These are phyloP conservation scores for Plectropomus leopardus DNA, from an alignment of 2,113 vertebrate species.

Conservation along the genomic window DNA sequence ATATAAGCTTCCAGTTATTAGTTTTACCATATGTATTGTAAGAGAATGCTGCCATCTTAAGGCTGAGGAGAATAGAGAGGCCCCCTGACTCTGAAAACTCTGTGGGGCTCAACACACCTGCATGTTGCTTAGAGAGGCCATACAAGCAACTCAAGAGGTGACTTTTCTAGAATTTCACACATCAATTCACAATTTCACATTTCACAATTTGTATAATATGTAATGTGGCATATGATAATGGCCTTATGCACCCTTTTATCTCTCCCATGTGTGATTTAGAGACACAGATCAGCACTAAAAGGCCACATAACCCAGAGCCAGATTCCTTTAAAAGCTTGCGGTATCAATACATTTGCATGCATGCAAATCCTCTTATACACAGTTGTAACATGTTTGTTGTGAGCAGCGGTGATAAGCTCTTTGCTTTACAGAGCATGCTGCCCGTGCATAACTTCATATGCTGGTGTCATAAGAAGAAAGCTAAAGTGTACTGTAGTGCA, in stretches of 20 bases:
- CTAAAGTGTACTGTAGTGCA: background rate
- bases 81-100: conserved; percentile 21
- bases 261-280: conserved; percentile 33
- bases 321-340: conserved; percentile 66
- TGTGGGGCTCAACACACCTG: conserved; percentile 47
- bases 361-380: conserved; percentile 72
- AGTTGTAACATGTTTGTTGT: conserved; percentile 33
- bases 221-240: background rate
- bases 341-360: conserved; percentile 74
- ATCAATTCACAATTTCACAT: no score
- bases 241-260: background rate
- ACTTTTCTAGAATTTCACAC: background rate
- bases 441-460: background rate
- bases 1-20: conserved; percentile 30
- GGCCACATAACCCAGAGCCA: conserved; percentile 25
- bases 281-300: conserved; percentile 17
- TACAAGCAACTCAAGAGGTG: conserved; percentile 3
- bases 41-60: conserved; percentile 80
- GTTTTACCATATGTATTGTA: conserved; percentile 2
- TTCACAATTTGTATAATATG: no score
- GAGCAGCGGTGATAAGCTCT: conserved; percentile 33
- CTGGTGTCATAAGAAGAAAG: background rate
- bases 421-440: conserved; percentile 37
- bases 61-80: conserved; percentile 58
- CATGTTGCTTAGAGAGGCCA: conserved; percentile 45